Evolutionary conservation across 2,888 invertebrate genomes (phyloP).

Genomic region (Acanthopleura granulata): DNA sequence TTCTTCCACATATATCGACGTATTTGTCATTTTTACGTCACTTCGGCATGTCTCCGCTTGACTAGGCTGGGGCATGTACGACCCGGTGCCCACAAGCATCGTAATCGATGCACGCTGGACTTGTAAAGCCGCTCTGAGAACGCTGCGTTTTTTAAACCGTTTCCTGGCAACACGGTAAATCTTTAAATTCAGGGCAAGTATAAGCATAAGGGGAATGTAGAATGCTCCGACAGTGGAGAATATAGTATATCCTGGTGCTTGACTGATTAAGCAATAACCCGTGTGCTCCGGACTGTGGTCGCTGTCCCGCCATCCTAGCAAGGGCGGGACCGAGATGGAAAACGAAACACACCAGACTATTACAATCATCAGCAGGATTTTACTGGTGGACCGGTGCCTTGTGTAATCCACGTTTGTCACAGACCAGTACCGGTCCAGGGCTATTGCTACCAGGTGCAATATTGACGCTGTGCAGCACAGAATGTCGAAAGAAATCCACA

Average conservation of each 20-base stretch:
- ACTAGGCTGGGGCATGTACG: background rate
- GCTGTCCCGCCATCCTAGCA: slow-evolving; percentile 73
- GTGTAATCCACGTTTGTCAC: slow-evolving; percentile 97
- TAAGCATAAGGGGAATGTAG: slow-evolving; percentile 92
- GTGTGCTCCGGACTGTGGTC: slow-evolving; percentile 27
- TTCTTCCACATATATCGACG: background rate
- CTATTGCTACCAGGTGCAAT: slow-evolving; percentile 93
- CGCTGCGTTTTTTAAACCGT: slow-evolving; percentile 76
- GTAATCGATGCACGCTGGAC: slow-evolving; percentile 15
- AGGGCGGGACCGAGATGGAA: slow-evolving; percentile 91
- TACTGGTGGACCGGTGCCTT: slow-evolving; percentile 84
- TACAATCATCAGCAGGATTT: slow-evolving; percentile 86
- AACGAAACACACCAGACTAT: slow-evolving; percentile 92
- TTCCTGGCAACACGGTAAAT: slow-evolving; percentile 91
- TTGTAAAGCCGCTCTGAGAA: background rate
- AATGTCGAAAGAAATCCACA: slow-evolving; percentile 97
- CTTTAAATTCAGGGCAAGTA: slow-evolving; percentile 95
- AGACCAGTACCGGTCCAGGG: slow-evolving; percentile 97
- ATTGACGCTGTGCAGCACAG: slow-evolving; percentile 96
- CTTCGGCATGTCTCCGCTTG: background rate
- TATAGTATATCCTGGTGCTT: slow-evolving; percentile 86
- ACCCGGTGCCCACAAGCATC: slow-evolving; percentile 6
- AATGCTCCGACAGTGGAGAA: slow-evolving; percentile 98
- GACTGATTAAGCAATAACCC: slow-evolving; percentile 87
- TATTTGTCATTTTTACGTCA: slow-evolving; percentile 12